Conservation (phyloP, 1,140 invertebrate genomes). For the Subanguina moxae region DNA sequence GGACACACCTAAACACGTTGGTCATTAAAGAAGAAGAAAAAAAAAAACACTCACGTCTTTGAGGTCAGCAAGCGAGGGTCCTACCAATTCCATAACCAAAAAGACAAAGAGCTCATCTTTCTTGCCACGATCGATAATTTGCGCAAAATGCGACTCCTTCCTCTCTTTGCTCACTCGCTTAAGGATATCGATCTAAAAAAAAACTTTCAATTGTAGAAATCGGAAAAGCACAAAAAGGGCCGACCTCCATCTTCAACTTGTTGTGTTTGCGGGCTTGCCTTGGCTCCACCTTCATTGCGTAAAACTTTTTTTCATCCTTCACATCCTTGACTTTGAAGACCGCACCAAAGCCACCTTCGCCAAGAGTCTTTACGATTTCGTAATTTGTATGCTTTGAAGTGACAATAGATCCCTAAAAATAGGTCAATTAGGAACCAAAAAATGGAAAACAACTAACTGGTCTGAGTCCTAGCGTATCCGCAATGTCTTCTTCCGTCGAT, state of each 20-base stretch:
- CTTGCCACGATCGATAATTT: conserved; percentile 25
- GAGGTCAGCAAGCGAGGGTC: conserved; percentile 17
- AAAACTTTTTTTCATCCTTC: conserved; percentile 9
- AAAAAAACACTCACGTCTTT: conserved; percentile 7
- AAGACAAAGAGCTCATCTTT: conserved; percentile 10
- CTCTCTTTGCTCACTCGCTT: neutral
- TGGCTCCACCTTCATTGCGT: conserved; percentile 14
- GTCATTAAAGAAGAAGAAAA: neutral
- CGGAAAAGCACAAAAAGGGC: neutral
- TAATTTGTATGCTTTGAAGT: neutral
- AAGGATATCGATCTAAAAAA: neutral
- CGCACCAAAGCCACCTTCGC: conserved; percentile 40
- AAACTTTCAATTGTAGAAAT: conserved; percentile 5
- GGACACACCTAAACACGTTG: neutral
- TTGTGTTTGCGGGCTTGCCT: neutral
- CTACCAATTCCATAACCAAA: conserved; percentile 26
- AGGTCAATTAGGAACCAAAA: neutral
- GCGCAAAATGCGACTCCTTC: conserved; percentile 19
- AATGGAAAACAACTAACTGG: neutral
- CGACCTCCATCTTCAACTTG: conserved; percentile 16
- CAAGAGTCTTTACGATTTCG: conserved; percentile 33
- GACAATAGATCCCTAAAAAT: neutral
- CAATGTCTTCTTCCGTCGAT: conserved; percentile 3
- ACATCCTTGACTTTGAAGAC: conserved; percentile 41
- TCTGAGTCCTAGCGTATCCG: neutral